Evolutionary conservation across 92 coral and sea anemone genomes (phyloP), one percentile per base, ranked within the genome.

Genomic region (Ricordea florida): DNA sequence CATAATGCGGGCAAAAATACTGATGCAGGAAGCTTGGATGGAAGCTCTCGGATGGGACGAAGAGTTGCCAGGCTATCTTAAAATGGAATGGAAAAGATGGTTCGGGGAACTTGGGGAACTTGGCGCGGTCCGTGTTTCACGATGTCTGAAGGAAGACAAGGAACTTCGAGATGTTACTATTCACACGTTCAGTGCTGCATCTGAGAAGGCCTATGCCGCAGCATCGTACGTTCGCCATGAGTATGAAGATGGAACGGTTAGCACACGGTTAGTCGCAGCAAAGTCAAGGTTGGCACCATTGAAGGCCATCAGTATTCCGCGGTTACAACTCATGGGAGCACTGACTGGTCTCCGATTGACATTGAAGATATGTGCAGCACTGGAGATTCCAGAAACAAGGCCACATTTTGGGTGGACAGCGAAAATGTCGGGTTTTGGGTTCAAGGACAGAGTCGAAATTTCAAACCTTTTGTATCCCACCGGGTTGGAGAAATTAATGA

Each of bases 291-390:
- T 61, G 11, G 74, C 82, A 31, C 82, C 62, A 7, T 16, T 76
- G 23, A 76, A 76, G 44, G 59, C 82, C n/a, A 48, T 71, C 32
- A 60, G 81, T 44, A 72, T 72, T 16, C 86, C 86, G 38, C 21
- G 85, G 9, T 57, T 84, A 6, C 76, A 84, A 47, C 75, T 84
- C 18, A 83, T 83, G 78, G 78, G 84, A 38, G 84, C 88, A 3
- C 17, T 83, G 15, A 66, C 58, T 4, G 77, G 83, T 7, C 53
- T 64, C 11, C 68, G 88, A 11, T 28, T 82, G 35, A 82, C 68
- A 3, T 63, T 64, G 47, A 62, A 82, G 27, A 41, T 74, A 10
- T 65, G 62, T 26, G 11, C 36, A 14, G 77, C 83, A 15, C 66
- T 83, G 24, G 80, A 76, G 24, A 6, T 75, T 13, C 61, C 3